Percentiles rank a stretch among this genome's conserved stretches.
These are phyloP conservation scores for Axinella damicornis DNA, from an alignment of 37 sponge, comb jelly and placozoan species.

Conservation along the genomic window DNA sequence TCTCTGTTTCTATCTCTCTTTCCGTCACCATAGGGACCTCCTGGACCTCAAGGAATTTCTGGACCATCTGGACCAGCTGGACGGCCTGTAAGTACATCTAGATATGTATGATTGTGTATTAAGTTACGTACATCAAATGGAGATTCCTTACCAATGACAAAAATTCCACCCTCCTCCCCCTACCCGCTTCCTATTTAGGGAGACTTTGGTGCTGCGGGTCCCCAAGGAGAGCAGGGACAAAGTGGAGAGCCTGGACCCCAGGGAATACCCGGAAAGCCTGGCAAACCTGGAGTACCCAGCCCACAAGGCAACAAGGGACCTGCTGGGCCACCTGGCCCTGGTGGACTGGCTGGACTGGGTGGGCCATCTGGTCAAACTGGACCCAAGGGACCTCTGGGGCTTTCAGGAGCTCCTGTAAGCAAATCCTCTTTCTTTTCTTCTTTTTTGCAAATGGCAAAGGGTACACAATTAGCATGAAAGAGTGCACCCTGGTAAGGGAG, in stretches of 20 bases:
- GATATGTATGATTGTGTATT: background rate
- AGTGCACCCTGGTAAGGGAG: background rate
- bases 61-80: constrained; percentile 52
- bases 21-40: background rate
- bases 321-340: constrained; percentile 53
- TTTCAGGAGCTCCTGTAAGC: constrained; percentile 36
- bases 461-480: too few relatives aligned
- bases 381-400: constrained; percentile 54
- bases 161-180: background rate
- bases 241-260: constrained; percentile 47
- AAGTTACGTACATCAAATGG: too few relatives aligned
- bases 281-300: constrained; percentile 43
- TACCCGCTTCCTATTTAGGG: background rate
- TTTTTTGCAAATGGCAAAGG: too few relatives aligned
- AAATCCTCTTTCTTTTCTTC: background rate
- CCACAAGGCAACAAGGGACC: constrained; percentile 51
- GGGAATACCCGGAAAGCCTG: constrained; percentile 55
- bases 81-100: constrained; percentile 22
- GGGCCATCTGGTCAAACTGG: constrained; percentile 54
- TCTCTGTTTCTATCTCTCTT: background rate
- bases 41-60: constrained; percentile 29
- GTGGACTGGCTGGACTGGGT: constrained; percentile 34
- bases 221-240: constrained; percentile 44
- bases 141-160: too few relatives aligned
- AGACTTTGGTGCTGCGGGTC: constrained; percentile 48